Conservation (phyloP, 2,113 vertebrate species). For the Benitochromis conjunctus region DNA sequence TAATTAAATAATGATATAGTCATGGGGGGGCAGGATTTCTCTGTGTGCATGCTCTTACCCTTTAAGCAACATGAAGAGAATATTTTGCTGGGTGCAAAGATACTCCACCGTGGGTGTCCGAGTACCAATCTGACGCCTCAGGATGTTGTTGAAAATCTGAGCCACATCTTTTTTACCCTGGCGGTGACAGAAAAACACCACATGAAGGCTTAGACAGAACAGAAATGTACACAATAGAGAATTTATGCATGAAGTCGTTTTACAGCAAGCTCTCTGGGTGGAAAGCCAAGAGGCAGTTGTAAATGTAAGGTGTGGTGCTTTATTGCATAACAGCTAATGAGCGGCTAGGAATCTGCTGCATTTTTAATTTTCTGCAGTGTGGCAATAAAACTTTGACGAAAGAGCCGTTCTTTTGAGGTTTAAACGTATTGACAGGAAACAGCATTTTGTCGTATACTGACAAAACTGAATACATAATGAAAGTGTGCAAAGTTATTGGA, state of each 20-base stretch:
- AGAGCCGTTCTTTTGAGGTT: not conserved
- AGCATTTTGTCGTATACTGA: not conserved
- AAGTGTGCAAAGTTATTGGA: not conserved
- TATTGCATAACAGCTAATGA: not conserved
- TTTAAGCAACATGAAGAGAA: slow-evolving; percentile 96
- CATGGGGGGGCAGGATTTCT: too few relatives aligned
- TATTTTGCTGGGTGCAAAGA: slow-evolving; percentile 96
- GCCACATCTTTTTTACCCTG: slow-evolving; percentile 98
- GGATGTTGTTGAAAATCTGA: slow-evolving; percentile 98
- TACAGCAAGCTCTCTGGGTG: not conserved
- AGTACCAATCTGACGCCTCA: slow-evolving; percentile 94
- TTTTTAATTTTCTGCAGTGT: not conserved
- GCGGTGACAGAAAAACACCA: not conserved
- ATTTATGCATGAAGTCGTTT: not conserved
- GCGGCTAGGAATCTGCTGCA: not conserved
- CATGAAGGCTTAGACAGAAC: not conserved
- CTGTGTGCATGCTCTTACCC: slow-evolving; percentile 73
- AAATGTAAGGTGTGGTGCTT: not conserved
- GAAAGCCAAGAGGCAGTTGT: not conserved
- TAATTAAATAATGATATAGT: not conserved
- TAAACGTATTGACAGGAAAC: not conserved
- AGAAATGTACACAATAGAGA: not conserved
- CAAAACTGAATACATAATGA: not conserved
- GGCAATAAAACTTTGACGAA: not conserved
- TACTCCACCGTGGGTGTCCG: slow-evolving; percentile 96